Evolutionary conservation across 2,888 invertebrate species (phyloP), one percentile per base, ranked within the genome.

Genomic region (Malacosoma neustria): DNA sequence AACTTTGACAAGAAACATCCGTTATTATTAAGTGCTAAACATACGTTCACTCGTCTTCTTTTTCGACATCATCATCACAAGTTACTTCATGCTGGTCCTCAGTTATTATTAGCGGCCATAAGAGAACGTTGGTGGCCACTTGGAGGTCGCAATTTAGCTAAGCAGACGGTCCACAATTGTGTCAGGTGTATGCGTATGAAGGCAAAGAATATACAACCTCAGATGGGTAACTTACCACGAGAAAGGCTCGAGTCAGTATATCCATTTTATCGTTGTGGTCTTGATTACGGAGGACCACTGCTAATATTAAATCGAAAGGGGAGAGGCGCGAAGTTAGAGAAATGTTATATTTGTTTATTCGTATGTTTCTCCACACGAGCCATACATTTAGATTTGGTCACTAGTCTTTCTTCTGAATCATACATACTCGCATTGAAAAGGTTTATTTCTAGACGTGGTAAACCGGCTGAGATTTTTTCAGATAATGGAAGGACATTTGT

Each of bases 401-500:
- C 31, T 1, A 31, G 31, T 22, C 32, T 36, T 5, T 14, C 30
- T 12, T 15, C 36, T 12, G 31, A 15, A 7, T 14, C 32, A 11
- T 36, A 31, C n/a, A 7, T 31, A 11, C 7, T 12, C 4, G 35
- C 38, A 1, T 12, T 38, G 2, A 31, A 35, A 13, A 34, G 38
- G 32, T 34, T 38, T 32, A 11, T 32, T 9, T 34, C 38, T 2
- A 32, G 38, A 32, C 15, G 38, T 11, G 38, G 38, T 9, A 29
- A 9, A 2, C 38, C 38, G 1, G 29, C 14, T 6, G 31, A 38
- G n/a, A 35, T 38, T 2, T 35, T 34, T 9, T 29, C 32, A n/a
- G 38, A 38, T 9, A 15, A 38, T 7, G 38, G 38, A 3, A 38
- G 11, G 6, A 38, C 32, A 12, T 38, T 38, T 12, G 9, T 35